phyloP scores from a whole-genome alignment of 2,113 vertebrate species.

The Paraplagusia blochii region DNA sequence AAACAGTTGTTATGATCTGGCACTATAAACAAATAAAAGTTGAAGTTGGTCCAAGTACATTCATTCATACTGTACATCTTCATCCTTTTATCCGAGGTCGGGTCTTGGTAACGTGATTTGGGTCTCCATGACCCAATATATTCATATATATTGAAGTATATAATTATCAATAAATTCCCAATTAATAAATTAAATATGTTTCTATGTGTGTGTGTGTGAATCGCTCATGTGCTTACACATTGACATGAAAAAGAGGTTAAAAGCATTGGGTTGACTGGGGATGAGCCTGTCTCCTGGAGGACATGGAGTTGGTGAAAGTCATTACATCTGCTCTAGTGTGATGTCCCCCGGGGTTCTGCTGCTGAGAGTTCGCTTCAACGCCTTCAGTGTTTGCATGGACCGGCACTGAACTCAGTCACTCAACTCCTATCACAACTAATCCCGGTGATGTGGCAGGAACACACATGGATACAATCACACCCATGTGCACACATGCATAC shows the following conservation, averaged over 20 bases:
- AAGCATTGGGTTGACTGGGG: slow-evolving; percentile 1
- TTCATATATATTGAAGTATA: too few species aligned
- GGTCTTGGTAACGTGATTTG: too few species aligned
- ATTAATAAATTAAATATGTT: background rate
- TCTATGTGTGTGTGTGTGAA: background rate
- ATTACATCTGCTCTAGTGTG: slow-evolving; percentile 43
- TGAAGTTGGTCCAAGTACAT: too few species aligned
- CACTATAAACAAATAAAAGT: too few species aligned
- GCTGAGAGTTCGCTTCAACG: slow-evolving; percentile 66
- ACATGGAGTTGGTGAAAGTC: slow-evolving; percentile 47
- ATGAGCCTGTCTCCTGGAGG: slow-evolving; percentile 29
- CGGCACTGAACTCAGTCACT: slow-evolving; percentile 49
- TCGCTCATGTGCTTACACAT: background rate
- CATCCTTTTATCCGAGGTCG: too few species aligned
- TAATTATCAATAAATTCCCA: too few species aligned
- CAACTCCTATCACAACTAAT: slow-evolving; percentile 45
- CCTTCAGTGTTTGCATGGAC: slow-evolving; percentile 64
- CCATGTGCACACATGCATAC: background rate
- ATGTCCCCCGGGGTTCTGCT: slow-evolving; percentile 40
- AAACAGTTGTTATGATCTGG: too few species aligned
- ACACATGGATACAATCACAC: slow-evolving; percentile 13
- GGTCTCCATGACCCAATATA: too few species aligned
- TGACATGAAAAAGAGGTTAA: background rate
- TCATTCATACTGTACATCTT: too few species aligned
- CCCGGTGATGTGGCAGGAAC: slow-evolving; percentile 29